Conservation (phyloP, 2,113 vertebrate species). For the Cyanocitta stelleri region DNA sequence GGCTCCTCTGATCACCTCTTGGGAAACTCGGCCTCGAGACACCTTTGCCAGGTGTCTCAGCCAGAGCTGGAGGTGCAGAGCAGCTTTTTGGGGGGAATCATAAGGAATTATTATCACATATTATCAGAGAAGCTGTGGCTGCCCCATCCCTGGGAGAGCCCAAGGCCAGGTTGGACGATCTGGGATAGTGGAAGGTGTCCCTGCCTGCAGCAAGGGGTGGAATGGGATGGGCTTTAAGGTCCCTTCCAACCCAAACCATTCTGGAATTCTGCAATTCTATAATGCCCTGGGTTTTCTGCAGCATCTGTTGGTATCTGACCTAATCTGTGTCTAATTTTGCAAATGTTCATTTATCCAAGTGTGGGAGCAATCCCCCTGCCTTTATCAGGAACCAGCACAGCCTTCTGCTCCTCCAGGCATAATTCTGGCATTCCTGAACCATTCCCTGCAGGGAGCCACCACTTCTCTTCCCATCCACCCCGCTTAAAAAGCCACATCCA, state of each 20-base stretch:
- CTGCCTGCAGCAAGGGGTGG: neutral
- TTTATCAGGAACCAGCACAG: accelerated
- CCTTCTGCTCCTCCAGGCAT: neutral
- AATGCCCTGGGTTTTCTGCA: neutral
- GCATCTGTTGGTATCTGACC: neutral
- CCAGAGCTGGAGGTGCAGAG: neutral
- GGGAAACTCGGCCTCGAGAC: neutral
- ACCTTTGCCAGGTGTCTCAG: neutral
- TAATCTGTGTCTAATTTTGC: neutral
- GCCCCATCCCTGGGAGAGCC: neutral
- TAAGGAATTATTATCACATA: neutral
- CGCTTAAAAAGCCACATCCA: neutral
- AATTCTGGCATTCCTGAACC: neutral
- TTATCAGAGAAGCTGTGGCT: neutral
- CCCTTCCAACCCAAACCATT: neutral
- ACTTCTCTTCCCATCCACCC: neutral
- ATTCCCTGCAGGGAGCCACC: neutral
- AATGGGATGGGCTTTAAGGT: neutral
- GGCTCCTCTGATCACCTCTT: neutral
- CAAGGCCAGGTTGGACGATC: neutral
- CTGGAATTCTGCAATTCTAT: neutral
- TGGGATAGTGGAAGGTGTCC: neutral
- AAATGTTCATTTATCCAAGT: accelerated
- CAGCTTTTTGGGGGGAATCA: neutral
- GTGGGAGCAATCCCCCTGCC: neutral